Evolutionary conservation across 1,140 invertebrate species (phyloP), one percentile per base, ranked within the genome.

Genomic region (Oncopeltus fasciatus): DNA sequence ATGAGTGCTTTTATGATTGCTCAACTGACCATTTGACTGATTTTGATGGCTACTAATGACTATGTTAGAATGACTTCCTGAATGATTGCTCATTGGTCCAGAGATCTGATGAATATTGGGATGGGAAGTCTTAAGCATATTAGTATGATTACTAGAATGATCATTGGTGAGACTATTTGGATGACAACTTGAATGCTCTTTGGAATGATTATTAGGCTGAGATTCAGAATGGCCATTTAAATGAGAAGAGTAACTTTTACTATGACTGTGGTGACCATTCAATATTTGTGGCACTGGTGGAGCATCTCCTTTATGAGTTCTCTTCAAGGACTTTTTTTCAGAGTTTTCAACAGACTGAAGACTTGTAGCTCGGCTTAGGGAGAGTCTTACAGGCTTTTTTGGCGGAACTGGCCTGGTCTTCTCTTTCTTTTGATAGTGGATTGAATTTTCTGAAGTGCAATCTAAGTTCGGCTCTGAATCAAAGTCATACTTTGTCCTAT

Each of bases 341-440:
- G 71, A 68, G 20, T 73, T 71, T 63, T 81, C 83, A 0, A 90
- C 80, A 0, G 86, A 88, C 67, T 90, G 88, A 20, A 89, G 77
- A 73, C 88, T 91, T 11, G 83, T 79, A 0, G 88, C 86, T 66
- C 87, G 81, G 69, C 90, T 88, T 1, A 92, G 72, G 0, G 88
- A 91, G 2, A 92, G 71, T 4, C 89, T 75, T 1, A 90, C 68
- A 0, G 89, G 90, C 70, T 92, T 92, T 68, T 88, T 85, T 18
- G 89, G 89, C 3, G 89, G 88, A 18, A 82, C 82, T 3, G 88
- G 87, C 29, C 84, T 74, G 1, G 51, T 21, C 46, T 66, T 61
- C 12, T 67, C 71, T 68, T 78, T 78, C 49, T 73, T 74, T 65
- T 76, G 76, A 60, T 76, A 73, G 57, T 75, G 73, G 59, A 73